Percentiles rank a stretch among this genome's conserved stretches.
phyloP scores from a whole-genome alignment of 2,888 invertebrate species.

The Limnephilus auricula region DNA sequence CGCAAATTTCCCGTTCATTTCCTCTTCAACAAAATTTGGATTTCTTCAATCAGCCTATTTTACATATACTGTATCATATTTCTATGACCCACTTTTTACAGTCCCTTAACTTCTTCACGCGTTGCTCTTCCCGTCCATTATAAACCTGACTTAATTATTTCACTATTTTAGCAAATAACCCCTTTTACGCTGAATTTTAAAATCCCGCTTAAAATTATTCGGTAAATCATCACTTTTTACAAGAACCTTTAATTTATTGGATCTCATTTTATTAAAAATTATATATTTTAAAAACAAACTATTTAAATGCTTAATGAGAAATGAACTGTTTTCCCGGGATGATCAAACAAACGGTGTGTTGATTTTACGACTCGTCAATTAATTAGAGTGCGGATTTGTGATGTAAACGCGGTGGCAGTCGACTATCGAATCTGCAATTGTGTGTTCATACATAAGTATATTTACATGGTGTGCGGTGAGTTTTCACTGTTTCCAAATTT shows the following conservation, averaged over 20 bases:
- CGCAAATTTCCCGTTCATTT: background rate
- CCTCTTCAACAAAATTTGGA: background rate
- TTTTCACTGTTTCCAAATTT: background rate
- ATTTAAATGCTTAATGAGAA: conserved; percentile 10
- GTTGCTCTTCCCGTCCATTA: background rate
- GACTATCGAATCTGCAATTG: background rate
- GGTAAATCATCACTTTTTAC: too few species aligned
- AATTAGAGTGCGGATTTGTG: background rate
- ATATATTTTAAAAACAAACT: background rate
- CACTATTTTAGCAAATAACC: background rate
- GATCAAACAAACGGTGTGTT: background rate
- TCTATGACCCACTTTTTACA: too few species aligned
- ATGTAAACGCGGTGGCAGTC: background rate
- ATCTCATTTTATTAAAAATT: background rate
- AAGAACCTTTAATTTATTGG: background rate
- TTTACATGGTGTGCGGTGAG: background rate
- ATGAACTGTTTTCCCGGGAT: background rate
- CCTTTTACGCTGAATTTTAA: background rate
- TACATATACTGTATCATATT: too few species aligned
- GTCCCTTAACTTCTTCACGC: background rate
- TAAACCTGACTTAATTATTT: background rate
- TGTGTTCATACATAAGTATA: background rate
- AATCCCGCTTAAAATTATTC: background rate
- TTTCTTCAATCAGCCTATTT: background rate
- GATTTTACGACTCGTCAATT: background rate